These are phyloP conservation scores for Zalophus californianus DNA, from an alignment of 2,797 vertebrate species.

Conservation along the genomic window DNA sequence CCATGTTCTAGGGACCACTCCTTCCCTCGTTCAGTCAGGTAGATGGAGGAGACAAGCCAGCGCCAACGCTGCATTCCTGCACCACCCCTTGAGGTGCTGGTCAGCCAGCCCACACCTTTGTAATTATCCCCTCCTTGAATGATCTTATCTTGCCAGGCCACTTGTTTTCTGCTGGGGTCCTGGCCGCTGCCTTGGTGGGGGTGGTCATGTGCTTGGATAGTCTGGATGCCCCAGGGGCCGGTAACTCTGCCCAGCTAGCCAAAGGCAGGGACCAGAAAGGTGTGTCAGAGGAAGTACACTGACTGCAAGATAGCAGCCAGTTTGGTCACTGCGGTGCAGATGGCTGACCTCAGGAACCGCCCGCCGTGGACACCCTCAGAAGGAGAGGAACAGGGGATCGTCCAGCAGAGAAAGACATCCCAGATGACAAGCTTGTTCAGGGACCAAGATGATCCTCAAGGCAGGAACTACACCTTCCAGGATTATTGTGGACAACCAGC, in stretches of 20 bases:
- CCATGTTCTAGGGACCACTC: background rate
- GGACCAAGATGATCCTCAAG: background rate
- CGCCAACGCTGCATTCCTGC: accelerated
- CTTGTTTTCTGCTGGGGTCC: background rate
- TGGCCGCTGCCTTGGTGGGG: background rate
- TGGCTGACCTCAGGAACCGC: background rate
- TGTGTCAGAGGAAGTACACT: background rate
- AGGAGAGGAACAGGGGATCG: background rate
- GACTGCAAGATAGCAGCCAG: background rate
- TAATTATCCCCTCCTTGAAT: background rate
- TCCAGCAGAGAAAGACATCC: background rate
- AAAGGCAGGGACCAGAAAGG: background rate
- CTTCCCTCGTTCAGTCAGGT: accelerated
- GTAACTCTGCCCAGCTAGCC: background rate
- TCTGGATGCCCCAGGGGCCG: background rate
- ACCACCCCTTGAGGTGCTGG: accelerated
- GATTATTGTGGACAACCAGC: background rate
- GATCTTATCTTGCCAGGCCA: background rate
- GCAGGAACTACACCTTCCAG: background rate
- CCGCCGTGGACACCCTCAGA: too few species aligned
- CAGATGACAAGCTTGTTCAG: background rate
- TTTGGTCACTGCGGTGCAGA: background rate
- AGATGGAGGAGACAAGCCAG: too few species aligned
- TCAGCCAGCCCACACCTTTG: background rate
- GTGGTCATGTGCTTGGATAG: background rate